These are phyloP conservation scores for Scalopus aquaticus DNA, from an alignment of 2,113 vertebrate species.

Conservation along the genomic window DNA sequence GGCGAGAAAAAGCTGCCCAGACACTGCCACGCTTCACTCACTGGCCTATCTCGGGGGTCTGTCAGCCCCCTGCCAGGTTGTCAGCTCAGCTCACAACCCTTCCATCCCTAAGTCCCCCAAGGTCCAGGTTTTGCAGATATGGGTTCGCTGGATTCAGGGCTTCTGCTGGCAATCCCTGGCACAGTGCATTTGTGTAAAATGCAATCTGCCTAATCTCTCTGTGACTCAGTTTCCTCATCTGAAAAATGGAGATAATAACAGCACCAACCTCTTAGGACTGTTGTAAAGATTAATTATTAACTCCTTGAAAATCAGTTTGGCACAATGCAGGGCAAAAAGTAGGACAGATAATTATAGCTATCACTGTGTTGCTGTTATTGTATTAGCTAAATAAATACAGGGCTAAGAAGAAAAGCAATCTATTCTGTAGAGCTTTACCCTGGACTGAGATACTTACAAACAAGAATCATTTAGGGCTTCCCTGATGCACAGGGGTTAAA, in stretches of 20 bases:
- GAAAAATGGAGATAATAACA: background rate
- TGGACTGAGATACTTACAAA: background rate
- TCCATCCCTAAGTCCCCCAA: background rate
- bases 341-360: background rate
- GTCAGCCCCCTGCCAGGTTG: background rate
- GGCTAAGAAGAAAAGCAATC: conserved; percentile 16
- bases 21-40: background rate
- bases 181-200: background rate
- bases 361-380: background rate
- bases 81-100: background rate
- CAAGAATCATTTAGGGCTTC: background rate
- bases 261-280: background rate
- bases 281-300: background rate
- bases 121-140: background rate
- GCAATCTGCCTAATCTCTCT: background rate
- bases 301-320: background rate
- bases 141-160: no score
- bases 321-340: background rate
- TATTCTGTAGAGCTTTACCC: background rate
- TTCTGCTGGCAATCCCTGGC: background rate
- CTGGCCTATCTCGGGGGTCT: background rate
- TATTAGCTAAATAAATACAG: conserved; percentile 7
- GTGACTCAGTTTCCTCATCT: background rate
- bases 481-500: no score
- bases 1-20: background rate